These are phyloP conservation scores for Eueides isabella DNA, from an alignment of 1,140 invertebrate genomes.

Conservation along the genomic window DNA sequence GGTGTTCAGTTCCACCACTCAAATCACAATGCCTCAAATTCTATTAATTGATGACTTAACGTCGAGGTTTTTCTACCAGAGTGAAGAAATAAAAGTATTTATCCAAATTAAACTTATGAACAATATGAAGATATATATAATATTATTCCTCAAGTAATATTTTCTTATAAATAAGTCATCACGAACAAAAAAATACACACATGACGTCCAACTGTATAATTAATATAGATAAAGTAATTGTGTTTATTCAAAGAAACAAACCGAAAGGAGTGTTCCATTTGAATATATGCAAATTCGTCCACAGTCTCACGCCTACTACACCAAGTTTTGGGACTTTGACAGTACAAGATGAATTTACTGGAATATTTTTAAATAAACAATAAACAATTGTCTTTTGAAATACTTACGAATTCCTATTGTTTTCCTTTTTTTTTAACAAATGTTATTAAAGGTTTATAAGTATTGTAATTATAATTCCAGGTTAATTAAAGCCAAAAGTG, in stretches of 20 bases:
- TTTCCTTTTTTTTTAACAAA: too few species aligned
- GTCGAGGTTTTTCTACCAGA: too few species aligned
- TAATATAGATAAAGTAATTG: slow-evolving; percentile 45
- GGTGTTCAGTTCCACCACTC: too few species aligned
- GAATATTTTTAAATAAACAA: slow-evolving; percentile 8
- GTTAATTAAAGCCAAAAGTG: too few species aligned
- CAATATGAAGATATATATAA: too few species aligned
- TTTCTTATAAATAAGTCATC: slow-evolving; percentile 26
- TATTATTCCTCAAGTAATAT: slow-evolving; percentile 12
- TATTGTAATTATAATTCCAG: too few species aligned
- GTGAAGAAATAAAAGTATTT: too few species aligned
- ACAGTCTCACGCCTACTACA: slow-evolving; percentile 44
- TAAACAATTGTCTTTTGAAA: slow-evolving; percentile 1
- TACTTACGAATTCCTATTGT: too few species aligned
- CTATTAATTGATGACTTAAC: too few species aligned
- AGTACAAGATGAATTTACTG: slow-evolving; percentile 1
- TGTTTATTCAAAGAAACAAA: slow-evolving; percentile 45
- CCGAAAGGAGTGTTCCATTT: slow-evolving; percentile 45
- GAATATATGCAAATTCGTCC: slow-evolving; percentile 44
- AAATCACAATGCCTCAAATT: too few species aligned
- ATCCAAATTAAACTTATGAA: too few species aligned
- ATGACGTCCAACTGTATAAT: slow-evolving; percentile 23
- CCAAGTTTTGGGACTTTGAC: slow-evolving; percentile 23
- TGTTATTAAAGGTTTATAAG: too few species aligned
- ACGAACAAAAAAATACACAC: slow-evolving; percentile 22